These are phyloP conservation scores for Mimas tiliae DNA, from an alignment of 2,888 invertebrate genomes.

Conservation along the genomic window DNA sequence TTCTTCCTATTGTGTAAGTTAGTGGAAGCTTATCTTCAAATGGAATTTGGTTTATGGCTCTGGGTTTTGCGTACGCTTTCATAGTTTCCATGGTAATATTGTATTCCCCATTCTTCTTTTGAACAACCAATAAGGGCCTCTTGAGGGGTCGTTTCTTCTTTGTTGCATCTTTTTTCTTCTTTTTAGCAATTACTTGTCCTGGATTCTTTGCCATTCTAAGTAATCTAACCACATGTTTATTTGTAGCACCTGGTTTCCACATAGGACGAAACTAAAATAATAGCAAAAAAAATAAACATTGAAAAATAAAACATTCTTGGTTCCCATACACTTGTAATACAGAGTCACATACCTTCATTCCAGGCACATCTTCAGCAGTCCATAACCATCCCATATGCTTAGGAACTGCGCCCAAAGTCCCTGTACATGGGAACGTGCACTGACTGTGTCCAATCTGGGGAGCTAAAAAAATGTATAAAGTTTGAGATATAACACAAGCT, in stretches of 20 bases:
- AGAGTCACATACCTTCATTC: constrained; percentile 62
- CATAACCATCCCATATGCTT: constrained; percentile 81
- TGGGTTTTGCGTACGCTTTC: constrained; percentile 63
- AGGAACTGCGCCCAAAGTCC: constrained; percentile 65
- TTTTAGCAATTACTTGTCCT: constrained; percentile 61
- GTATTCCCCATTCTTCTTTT: constrained; percentile 75
- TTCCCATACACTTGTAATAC: background rate
- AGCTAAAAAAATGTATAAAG: constrained; percentile 52
- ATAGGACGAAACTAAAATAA: constrained; percentile 71
- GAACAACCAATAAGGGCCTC: constrained; percentile 68
- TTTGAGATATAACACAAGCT: constrained; percentile 25
- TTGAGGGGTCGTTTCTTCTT: constrained; percentile 65
- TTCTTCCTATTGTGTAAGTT: constrained; percentile 73
- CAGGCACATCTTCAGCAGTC: constrained; percentile 72
- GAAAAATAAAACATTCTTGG: constrained; percentile 11
- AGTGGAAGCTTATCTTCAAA: constrained; percentile 74
- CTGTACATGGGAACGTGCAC: constrained; percentile 66
- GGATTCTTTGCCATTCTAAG: constrained; percentile 71
- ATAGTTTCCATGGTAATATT: constrained; percentile 78
- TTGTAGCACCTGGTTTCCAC: constrained; percentile 77
- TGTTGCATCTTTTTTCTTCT: constrained; percentile 58
- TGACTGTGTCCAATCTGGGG: constrained; percentile 75
- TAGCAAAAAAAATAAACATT: constrained; percentile 46
- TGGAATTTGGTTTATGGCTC: constrained; percentile 69
- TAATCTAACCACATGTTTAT: constrained; percentile 68